Base-by-base conservation (phyloP, 2,113 vertebrate genomes). In the Cyanocitta stelleri region DNA sequence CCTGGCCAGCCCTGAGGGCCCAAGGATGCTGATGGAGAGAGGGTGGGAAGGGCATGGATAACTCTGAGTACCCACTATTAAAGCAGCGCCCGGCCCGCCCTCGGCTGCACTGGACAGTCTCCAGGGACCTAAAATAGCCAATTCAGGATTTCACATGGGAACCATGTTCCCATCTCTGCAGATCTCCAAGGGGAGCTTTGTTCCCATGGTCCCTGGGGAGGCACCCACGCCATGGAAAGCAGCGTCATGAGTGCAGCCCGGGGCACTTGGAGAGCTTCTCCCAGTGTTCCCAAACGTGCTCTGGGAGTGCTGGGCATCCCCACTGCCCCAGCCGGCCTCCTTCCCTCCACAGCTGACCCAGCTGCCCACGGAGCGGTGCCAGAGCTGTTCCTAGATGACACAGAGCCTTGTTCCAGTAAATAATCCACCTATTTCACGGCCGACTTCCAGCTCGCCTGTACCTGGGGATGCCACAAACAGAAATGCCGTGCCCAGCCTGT, bases 61-160 rank as follows among this genome's bases (percentile, higher is more conserved):
- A 51, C 43, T 95, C 83, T n/a, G 52, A 63, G 62, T 63, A 48
- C 32, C 19, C 10, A 1, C 13, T 27, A 10, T 52, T 43, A 77
- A 43, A 80, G 20, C 92, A 79, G 46, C 3, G 32, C 67, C 55
- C 1, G 0, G 62, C 67, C 58, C 46, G 58, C 67, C 58, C 41
- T 69, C 0, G 0, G 69, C 56, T 2, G 0, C 6, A 7, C 89
- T 89, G 94, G 94, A 85, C 6, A 1, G 48, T 81, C 89, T 95
- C 95, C 95, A 97, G 91, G 30, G 86, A 87, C 89, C 44, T 39
- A 87, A 95, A 96, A 90, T 52, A 96, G 86, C 54, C 76, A 39
- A n/a, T 83, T 88, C 54, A 76, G 63, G 41, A 71, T 89, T 95
- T 93, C 84, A 63, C 80, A 92, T 89, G 61, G 86, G 91, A 96